Conservation (phyloP, 1,140 invertebrate genomes). For the Prorops nasuta region DNA sequence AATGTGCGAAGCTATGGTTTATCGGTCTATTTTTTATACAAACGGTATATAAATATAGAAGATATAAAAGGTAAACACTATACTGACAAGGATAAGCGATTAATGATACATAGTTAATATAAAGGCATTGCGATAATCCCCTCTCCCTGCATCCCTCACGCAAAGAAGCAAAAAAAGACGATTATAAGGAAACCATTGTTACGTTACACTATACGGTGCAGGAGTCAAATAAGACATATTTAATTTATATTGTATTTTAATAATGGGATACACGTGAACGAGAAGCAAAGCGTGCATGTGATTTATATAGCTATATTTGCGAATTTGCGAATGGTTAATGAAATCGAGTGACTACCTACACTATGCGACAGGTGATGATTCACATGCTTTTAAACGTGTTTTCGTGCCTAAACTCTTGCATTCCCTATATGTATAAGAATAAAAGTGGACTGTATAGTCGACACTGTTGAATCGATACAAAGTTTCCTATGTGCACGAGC, state of each 20-base stretch:
- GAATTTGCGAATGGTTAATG: too few species aligned
- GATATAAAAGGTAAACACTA: slow-evolving; percentile 9
- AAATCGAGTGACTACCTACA: too few species aligned
- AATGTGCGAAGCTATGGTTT: slow-evolving; percentile 23
- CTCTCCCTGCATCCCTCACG: background rate
- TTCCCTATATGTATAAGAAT: too few species aligned
- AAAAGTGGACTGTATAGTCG: too few species aligned
- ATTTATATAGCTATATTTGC: too few species aligned
- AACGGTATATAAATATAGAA: slow-evolving; percentile 22
- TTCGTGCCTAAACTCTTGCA: too few species aligned
- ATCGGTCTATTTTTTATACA: slow-evolving; percentile 33
- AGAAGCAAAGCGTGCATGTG: background rate
- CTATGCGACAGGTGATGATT: too few species aligned
- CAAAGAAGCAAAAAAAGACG: background rate
- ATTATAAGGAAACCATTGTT: background rate
- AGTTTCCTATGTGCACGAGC: too few species aligned
- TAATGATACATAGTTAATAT: background rate
- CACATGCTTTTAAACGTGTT: too few species aligned
- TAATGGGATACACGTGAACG: slow-evolving; percentile 1
- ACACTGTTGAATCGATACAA: too few species aligned
- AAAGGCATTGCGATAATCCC: background rate
- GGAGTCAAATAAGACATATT: slow-evolving; percentile 3
- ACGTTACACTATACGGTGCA: background rate
- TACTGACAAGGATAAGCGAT: background rate
- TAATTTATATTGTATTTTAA: slow-evolving; percentile 15